Evolutionary conservation across 2,113 vertebrate genomes (phyloP).

Genomic region (Sigmodon hispidus): DNA sequence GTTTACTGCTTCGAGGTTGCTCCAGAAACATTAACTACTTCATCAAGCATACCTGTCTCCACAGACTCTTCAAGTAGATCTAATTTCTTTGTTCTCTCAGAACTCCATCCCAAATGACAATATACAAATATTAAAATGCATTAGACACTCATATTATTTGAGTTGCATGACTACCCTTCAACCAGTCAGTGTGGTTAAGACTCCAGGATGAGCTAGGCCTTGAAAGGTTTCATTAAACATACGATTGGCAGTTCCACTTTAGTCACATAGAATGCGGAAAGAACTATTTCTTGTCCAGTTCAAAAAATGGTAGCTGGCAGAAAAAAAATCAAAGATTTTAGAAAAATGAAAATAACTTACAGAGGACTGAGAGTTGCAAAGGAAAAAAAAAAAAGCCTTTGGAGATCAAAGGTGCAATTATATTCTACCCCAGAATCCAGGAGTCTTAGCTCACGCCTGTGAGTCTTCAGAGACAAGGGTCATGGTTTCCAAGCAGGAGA

Average conservation of each 20-base stretch:
- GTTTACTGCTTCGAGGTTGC: background rate
- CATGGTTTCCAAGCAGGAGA: background rate
- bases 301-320: background rate
- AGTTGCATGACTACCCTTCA: background rate
- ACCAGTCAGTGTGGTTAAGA: background rate
- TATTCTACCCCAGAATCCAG: background rate
- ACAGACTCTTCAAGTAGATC: background rate
- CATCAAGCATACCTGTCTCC: background rate
- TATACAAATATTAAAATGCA: background rate
- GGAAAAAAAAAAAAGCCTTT: background rate
- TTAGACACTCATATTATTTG: background rate
- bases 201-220: background rate
- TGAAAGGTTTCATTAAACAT: background rate
- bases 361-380: background rate
- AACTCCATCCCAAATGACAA: background rate
- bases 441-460: background rate
- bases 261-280: background rate
- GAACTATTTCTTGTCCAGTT: background rate
- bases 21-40: background rate
- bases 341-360: slow-evolving; percentile 31
- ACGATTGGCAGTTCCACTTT: background rate
- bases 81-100: background rate
- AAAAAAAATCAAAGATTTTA: background rate
- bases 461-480: background rate
- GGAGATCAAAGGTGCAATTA: background rate